Evolutionary conservation across 2,113 vertebrate species (phyloP).

Genomic region (Pogona vitticeps): DNA sequence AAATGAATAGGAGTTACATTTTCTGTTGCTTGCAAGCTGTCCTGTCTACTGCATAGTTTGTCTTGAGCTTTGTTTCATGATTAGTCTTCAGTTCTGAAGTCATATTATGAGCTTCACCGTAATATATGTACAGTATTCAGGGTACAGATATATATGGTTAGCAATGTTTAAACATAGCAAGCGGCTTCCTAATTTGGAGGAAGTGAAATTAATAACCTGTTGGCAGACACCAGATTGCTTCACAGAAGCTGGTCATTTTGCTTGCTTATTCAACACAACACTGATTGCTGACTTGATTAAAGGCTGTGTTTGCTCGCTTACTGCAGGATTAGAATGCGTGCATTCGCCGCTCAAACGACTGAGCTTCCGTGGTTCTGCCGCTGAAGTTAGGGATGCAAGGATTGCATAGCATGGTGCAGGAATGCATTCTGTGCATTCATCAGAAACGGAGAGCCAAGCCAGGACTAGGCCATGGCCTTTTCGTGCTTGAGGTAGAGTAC

Average conservation of each 20-base stretch:
- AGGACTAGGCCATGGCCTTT: background rate
- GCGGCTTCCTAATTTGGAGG: background rate
- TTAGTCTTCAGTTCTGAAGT: background rate
- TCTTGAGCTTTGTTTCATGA: background rate
- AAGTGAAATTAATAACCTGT: constrained; percentile 5
- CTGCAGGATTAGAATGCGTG: background rate
- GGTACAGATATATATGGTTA: background rate
- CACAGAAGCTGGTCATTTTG: constrained; percentile 2
- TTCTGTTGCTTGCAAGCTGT: background rate
- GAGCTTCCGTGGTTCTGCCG: background rate
- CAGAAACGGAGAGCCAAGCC: too few relatives aligned
- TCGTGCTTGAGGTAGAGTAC: too few relatives aligned
- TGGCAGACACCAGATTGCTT: constrained; percentile 7
- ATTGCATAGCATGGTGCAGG: background rate
- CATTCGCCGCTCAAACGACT: background rate
- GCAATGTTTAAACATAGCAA: background rate
- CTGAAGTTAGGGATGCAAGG: background rate
- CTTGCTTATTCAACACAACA: background rate
- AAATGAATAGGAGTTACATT: background rate
- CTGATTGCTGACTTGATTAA: constrained; percentile 28
- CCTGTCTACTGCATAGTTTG: background rate
- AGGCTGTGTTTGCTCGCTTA: background rate
- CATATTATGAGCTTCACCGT: background rate
- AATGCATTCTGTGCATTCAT: background rate
- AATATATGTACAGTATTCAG: background rate